Conservation (phyloP, 2,888 invertebrate species). For the Pandemis cinnamomeana region DNA sequence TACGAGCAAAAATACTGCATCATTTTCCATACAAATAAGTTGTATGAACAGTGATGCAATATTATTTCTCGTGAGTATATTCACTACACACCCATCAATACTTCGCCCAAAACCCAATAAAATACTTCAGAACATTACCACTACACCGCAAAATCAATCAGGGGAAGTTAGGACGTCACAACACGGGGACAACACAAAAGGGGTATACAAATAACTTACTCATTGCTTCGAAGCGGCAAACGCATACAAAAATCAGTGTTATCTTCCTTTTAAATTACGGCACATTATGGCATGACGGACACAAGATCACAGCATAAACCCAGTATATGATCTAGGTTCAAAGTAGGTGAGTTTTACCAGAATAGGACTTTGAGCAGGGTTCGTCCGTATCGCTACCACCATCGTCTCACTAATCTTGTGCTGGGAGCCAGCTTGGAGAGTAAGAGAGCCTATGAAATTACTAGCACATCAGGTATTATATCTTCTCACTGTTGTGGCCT, state of each 20-base stretch:
- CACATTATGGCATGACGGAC: background rate
- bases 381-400: too few relatives aligned
- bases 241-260: background rate
- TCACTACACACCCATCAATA: too few relatives aligned
- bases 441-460: too few relatives aligned
- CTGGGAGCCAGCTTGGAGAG: too few relatives aligned
- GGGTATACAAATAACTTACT: conserved; percentile 30
- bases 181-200: conserved; percentile 14
- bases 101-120: background rate
- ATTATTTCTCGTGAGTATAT: too few relatives aligned
- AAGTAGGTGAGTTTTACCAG: background rate
- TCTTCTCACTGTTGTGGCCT: too few relatives aligned
- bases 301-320: background rate
- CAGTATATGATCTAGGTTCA: background rate
- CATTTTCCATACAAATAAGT: too few relatives aligned
- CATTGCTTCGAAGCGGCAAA: background rate
- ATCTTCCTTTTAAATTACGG: background rate
- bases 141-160: conserved; percentile 26
- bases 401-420: too few relatives aligned
- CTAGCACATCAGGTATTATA: too few relatives aligned
- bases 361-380: too few relatives aligned
- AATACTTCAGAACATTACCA: conserved; percentile 23
- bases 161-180: conserved; percentile 28
- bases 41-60: too few relatives aligned
- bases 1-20: too few relatives aligned